phyloP scores from a whole-genome alignment of 2,113 vertebrate species.

The zebrafish (Danio rerio) region GRCz12tu NC_133177.1:47022501-47023000 shows the following conservation, averaged over 20 bases:
- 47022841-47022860: conserved; percentile 16
- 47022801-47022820: background rate
- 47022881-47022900: conserved; percentile 63
- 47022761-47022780: conserved; percentile 30
- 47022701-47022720: background rate
- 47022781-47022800: background rate
- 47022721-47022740: conserved; percentile 39
- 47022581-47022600: conserved; percentile 34
- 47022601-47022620: background rate
- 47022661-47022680: conserved; percentile 38
- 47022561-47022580: conserved; percentile 39
- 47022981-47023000: background rate
- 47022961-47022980: conserved; percentile 5
- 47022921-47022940: conserved; percentile 19
- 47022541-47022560: conserved; percentile 36
- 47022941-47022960: conserved; percentile 1
- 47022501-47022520: conserved; percentile 8
- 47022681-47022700: conserved; percentile 20
- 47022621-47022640: conserved; percentile 32
- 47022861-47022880: conserved; percentile 61
- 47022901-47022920: conserved; percentile 31
- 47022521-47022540: conserved; percentile 7
- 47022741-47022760: conserved; percentile 22
- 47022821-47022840: conserved; percentile 30
- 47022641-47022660: conserved; percentile 35